Evolutionary conservation across 2,888 invertebrate species (phyloP).

Genomic region (Drosophila neotestacea): DNA sequence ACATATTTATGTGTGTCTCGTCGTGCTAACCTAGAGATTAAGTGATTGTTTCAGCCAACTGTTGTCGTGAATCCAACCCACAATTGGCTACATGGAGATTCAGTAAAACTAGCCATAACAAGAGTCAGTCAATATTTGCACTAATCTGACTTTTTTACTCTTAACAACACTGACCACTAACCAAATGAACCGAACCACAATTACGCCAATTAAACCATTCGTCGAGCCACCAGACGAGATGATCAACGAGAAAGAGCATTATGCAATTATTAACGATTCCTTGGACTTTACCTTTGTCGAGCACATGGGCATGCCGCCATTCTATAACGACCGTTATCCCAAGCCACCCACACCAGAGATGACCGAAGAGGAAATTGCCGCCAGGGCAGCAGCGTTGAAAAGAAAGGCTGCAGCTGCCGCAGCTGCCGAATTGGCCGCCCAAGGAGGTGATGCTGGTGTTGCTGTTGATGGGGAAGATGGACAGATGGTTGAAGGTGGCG

Average conservation of each 20-base stretch:
- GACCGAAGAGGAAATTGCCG: conserved; percentile 83
- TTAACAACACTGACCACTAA: conserved; percentile 45
- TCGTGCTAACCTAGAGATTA: conserved; percentile 4
- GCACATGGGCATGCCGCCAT: conserved; percentile 88
- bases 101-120: conserved; percentile 47
- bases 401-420: conserved; percentile 49
- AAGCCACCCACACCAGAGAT: conserved; percentile 85
- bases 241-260: conserved; percentile 95
- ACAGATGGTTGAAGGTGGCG: conserved; percentile 40
- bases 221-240: conserved; percentile 89
- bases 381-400: conserved; percentile 69
- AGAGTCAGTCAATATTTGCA: conserved; percentile 37
- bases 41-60: conserved; percentile 24
- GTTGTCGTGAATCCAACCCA: conserved; percentile 28
- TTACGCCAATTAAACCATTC: conserved; percentile 19
- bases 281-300: conserved; percentile 97
- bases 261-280: conserved; percentile 96
- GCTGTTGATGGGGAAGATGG: conserved; percentile 67
- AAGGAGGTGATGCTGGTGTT: conserved; percentile 52
- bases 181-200: conserved; percentile 24
- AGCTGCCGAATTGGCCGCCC: conserved; percentile 69
- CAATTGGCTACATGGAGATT: conserved; percentile 43
- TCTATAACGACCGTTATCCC: conserved; percentile 84
- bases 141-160: conserved; percentile 60
- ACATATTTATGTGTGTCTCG: neutral